phyloP scores from a whole-genome alignment of 1,140 invertebrate species.

The Diorhabda sublineata region DNA sequence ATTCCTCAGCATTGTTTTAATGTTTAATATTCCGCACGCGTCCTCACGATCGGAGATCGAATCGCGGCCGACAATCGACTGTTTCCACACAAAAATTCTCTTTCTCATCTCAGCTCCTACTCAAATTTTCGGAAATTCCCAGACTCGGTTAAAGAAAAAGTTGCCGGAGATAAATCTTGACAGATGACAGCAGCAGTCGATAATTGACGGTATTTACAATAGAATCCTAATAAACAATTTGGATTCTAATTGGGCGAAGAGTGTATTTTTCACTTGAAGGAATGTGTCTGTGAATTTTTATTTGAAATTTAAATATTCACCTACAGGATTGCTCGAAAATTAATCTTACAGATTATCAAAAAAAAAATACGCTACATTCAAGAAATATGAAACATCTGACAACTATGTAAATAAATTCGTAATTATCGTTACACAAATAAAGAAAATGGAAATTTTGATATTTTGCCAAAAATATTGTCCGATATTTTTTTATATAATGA shows the following conservation, averaged over 20 bases:
- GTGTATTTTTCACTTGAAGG: slow-evolving; percentile 9
- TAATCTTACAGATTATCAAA: too few species aligned
- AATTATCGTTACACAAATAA: too few species aligned
- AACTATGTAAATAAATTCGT: too few species aligned
- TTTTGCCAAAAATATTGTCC: too few species aligned
- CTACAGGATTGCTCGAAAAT: too few species aligned
- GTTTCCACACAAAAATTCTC: slow-evolving; percentile 6
- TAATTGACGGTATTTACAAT: slow-evolving; percentile 10
- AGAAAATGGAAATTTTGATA: too few species aligned
- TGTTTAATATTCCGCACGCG: slow-evolving; percentile 40
- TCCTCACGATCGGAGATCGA: slow-evolving; percentile 28
- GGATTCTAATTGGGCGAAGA: slow-evolving; percentile 9
- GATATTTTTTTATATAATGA: too few species aligned
- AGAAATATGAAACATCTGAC: too few species aligned
- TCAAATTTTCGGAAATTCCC: slow-evolving; percentile 20
- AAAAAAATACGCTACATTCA: too few species aligned
- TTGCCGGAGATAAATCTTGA: not conserved
- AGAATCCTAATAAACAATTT: slow-evolving; percentile 14
- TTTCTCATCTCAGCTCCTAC: not conserved
- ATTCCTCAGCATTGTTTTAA: slow-evolving; percentile 39
- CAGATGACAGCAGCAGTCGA: slow-evolving; percentile 1
- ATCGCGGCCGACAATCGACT: slow-evolving; percentile 20
- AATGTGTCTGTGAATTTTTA: not conserved
- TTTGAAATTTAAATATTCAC: too few species aligned
- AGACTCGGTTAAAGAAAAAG: slow-evolving; percentile 11